Percentiles rank a stretch among this genome's conserved stretches.
Conservation (phyloP, 2,113 vertebrate species). For the Mus musculus region DNA sequence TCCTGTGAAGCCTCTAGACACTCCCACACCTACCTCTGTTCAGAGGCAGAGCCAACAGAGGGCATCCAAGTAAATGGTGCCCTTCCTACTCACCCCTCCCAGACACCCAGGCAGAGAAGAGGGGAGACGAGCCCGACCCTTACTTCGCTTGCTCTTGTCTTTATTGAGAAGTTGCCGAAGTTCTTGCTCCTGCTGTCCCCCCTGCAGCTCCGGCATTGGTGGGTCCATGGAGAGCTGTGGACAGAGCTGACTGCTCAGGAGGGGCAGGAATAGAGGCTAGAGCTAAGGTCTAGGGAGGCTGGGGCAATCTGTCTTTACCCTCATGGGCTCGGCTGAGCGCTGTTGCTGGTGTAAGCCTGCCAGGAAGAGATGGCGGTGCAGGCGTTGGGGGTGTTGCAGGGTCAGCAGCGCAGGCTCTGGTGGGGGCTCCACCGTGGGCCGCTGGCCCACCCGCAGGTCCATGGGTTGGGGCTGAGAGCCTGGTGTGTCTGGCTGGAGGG, state of each 20-base stretch:
- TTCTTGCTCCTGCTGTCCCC: constrained; percentile 90
- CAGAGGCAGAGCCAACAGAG: background rate
- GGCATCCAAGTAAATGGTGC: background rate
- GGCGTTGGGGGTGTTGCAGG: constrained; percentile 89
- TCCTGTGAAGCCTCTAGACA: background rate
- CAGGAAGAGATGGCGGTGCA: constrained; percentile 89
- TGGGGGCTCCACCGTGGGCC: constrained; percentile 84
- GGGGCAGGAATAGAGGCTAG: background rate
- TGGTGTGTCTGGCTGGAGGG: constrained; percentile 76
- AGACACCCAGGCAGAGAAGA: background rate
- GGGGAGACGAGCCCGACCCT: constrained; percentile 73
- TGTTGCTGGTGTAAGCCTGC: constrained; percentile 90
- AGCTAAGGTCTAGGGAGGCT: background rate
- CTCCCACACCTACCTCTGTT: background rate
- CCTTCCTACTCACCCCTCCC: too few species aligned
- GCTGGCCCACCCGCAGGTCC: constrained; percentile 94
- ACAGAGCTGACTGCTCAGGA: constrained; percentile 2
- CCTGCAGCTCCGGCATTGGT: constrained; percentile 85
- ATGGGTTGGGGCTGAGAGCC: constrained; percentile 89
- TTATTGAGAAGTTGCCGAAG: constrained; percentile 92
- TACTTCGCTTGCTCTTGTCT: constrained; percentile 93
- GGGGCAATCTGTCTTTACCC: constrained; percentile 60
- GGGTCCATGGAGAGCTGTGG: constrained; percentile 90
- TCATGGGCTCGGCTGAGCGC: constrained; percentile 66
- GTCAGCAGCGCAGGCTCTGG: constrained; percentile 90